These are phyloP conservation scores for Perca flavescens DNA, from an alignment of 2,113 vertebrate genomes.

Conservation along the genomic window DNA sequence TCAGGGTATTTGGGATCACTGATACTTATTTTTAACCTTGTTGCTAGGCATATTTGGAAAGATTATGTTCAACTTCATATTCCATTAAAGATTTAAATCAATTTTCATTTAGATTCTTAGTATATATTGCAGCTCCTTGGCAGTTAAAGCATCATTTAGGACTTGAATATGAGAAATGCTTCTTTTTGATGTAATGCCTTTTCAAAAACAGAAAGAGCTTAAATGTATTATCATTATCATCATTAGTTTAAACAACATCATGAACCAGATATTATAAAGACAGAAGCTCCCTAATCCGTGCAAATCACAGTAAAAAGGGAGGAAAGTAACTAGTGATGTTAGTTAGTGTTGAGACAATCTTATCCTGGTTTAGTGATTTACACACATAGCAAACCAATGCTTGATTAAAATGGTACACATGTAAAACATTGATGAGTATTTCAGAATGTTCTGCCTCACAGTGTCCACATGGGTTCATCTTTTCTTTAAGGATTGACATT, in stretches of 20 bases:
- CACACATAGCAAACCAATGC: not conserved
- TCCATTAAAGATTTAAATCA: not conserved
- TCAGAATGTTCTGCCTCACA: slow-evolving; percentile 24
- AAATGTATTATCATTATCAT: not conserved
- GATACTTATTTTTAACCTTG: not conserved
- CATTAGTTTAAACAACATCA: not conserved
- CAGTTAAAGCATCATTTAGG: not conserved
- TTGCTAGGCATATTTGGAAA: not conserved
- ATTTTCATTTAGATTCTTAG: not conserved
- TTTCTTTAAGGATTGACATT: not conserved
- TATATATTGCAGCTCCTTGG: not conserved
- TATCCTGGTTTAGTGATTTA: not conserved
- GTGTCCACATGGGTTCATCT: not conserved
- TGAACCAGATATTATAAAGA: not conserved
- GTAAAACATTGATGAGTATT: slow-evolving; percentile 17
- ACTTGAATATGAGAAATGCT: not conserved
- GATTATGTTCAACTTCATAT: not conserved
- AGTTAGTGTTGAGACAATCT: not conserved
- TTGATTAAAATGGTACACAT: slow-evolving; percentile 20
- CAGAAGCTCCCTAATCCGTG: not conserved
- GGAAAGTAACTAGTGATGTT: not conserved
- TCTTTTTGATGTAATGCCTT: not conserved
- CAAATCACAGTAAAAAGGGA: not conserved
- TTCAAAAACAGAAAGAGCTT: not conserved
- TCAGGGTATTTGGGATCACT: not conserved